Evolutionary conservation across 2,113 vertebrate species (phyloP), one percentile per base, ranked within the genome.

Genomic region (Eulemur macaco): DNA sequence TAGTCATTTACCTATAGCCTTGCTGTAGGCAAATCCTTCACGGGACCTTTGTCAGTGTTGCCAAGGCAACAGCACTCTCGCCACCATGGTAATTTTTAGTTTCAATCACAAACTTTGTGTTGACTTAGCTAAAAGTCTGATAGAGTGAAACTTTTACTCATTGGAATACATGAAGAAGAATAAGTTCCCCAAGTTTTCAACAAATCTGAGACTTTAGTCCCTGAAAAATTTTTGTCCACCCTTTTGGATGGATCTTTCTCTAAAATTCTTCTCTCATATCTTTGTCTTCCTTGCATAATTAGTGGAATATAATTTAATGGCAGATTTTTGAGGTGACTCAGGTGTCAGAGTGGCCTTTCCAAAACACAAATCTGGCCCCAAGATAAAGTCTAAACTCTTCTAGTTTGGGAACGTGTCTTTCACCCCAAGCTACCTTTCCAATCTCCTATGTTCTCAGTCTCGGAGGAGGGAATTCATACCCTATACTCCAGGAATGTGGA

Each of bases 1-100:
- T 42, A 77, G 52, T 37, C 91, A 86, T 96, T 91, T 96, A 96
- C 93, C 96, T 96, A 84, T 77, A 89, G 82, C 73, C 23, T 93
- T 17, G 56, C 45, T 58, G 3, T 56, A 47, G 27, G 42, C 45
- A 76, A 94, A 83, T 94, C 54, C 94, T 93, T 71, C 63, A 64
- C 47, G 89, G 63, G 29, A 47, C 63, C 81, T 93, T 90, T 92
- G 94, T 93, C 95, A 71, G 37, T 34, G 76, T 97, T 97, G 63
- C 94, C 86, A 92, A 81, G 94, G 94, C 63, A 97, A 97, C 39
- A 60, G 52, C 52, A 78, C 25, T 92, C 73, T 56, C 60, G 29
- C 63, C 69, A n/a, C 69, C 58, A 12, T 4, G 52, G 63, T 91
- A 68, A 89, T 89, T 96, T 96, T 94, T 91, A 80, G 63, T 81